Base-by-base conservation (phyloP, 2,888 invertebrate species). In the Meteorus colon region DNA sequence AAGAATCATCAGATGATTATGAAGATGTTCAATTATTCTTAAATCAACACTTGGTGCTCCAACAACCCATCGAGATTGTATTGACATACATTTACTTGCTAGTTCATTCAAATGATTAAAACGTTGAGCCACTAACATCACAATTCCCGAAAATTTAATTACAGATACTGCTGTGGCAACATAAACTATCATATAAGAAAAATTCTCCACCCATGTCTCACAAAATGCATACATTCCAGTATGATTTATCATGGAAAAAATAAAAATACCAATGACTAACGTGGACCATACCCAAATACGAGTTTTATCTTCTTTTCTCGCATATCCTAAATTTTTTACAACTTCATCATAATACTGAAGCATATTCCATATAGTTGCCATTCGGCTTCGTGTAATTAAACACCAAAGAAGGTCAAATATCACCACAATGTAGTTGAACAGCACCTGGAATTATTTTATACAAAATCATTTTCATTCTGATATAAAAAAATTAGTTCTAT, bases 301-400 rank as follows among this genome's bases (percentile, higher is more conserved):
- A 0, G 79, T 77, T 72, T 69, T 80, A 3, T 34, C 81, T 74
- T 82, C 86, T 29, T 74, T 83, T 27, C 78, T 82, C 16, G 82
- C 74, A 29, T 86, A 83, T 0, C 87, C 87, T 6, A 86, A 71
- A 41, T 81, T 78, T 8, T 73, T 70, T 6, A 82, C 75, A 62
- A 68, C 73, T 24, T 83, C 84, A 79, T 89, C 89, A 67, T 83
- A 87, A 72, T 88, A 83, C 45, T 86, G 84, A n/a, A 89, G 79
- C 3, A 69, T 74, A 73, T 87, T 89, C 87, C 88, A 89, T 8
- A 87, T 81, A n/a, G 51, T 76, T 3, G 71, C 55, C 29, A 89
- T 85, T n/a, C 79, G 72, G 8, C 41, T 68, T n/a, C 86, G 82
- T 5, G 75, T 75, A 6, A 71, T 27, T 1, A 84, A 12, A 10